Base-by-base conservation (phyloP, 2,797 vertebrate genomes). In the Scomberomorus guttatus region DNA sequence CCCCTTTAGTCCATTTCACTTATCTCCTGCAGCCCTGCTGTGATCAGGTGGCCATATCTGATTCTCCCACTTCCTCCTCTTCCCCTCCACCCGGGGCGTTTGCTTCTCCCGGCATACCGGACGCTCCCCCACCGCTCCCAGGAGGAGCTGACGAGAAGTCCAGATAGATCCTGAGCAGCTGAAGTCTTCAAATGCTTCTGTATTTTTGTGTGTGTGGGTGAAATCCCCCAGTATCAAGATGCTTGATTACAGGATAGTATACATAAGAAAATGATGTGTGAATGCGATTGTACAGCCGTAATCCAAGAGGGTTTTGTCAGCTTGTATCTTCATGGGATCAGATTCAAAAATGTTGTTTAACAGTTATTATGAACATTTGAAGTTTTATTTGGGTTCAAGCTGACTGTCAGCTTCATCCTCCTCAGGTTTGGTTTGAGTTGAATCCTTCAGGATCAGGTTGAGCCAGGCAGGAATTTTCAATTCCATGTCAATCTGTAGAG, bases 101-200 rank as follows among this genome's bases (percentile, higher is more conserved):
- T 39, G 32, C 66, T 70, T 67, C 74, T 72, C 75, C 50, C 44
- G 1, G 58, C 77, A 77, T 83, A 80, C 87, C 82, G 66, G 87
- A 92, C 42, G 32, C 87, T 77, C 66, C 77, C 83, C 85, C 77
- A 17, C 83, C 14, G 63, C 83, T 92, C 86, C 70, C 88, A 64
- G 68, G 81, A 88, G 85, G 70, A 63, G 70, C 86, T 90, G 90
- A 92, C 51, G 79, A 88, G 80, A 75, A 90, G 73, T 85, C 87
- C 90, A 90, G 89, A 92, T 82, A 82, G 73, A 86, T 77, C 75
- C 63, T 9, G 37, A 81, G 75, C 82, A 83, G 83, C 85, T 87
- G 80, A 81, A 82, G 64, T 77, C 62, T 58, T 55, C 13, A 29
- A 51, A 27, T 64, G 44, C 27, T 24, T 59, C 5, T 62, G 18